phyloP scores from a whole-genome alignment of 2,797 vertebrate species.

The Coranthus polyacanthus region DNA sequence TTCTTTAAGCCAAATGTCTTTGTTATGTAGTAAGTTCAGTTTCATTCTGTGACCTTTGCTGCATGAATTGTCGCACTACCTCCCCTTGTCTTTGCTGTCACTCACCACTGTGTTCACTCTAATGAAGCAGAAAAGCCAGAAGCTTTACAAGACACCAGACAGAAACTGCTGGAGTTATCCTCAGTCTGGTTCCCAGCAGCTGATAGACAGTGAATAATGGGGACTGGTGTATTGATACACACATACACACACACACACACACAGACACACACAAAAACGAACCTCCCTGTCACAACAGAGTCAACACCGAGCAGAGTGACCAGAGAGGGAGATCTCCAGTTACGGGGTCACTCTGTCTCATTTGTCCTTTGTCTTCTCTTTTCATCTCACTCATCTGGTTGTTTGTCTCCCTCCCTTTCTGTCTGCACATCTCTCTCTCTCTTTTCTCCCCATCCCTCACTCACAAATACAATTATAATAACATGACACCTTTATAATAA shows the following conservation, averaged over 20 bases:
- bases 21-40: constrained; percentile 58
- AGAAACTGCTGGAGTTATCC: constrained; percentile 56
- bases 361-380: constrained; percentile 22
- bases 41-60: constrained; percentile 70
- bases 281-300: constrained; percentile 51
- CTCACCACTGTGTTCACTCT: constrained; percentile 65
- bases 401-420: constrained; percentile 13
- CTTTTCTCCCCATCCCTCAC: too few species aligned
- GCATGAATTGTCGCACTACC: constrained; percentile 53
- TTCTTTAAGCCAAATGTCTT: constrained; percentile 62
- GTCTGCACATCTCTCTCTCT: not conserved
- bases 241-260: constrained; percentile 6
- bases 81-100: constrained; percentile 64
- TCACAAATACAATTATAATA: constrained; percentile 39
- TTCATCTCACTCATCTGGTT: constrained; percentile 15
- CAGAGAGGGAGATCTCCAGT: constrained; percentile 36
- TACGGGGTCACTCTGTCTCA: constrained; percentile 51
- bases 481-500: constrained; percentile 53
- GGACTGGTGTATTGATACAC: constrained; percentile 14
- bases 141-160: constrained; percentile 56
- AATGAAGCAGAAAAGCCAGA: constrained; percentile 75
- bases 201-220: constrained; percentile 69
- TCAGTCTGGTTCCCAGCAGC: constrained; percentile 53
- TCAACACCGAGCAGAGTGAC: constrained; percentile 34
- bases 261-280: constrained; percentile 21